Conservation (phyloP, 1,140 invertebrate species). For the Polypedilum pembai region DNA sequence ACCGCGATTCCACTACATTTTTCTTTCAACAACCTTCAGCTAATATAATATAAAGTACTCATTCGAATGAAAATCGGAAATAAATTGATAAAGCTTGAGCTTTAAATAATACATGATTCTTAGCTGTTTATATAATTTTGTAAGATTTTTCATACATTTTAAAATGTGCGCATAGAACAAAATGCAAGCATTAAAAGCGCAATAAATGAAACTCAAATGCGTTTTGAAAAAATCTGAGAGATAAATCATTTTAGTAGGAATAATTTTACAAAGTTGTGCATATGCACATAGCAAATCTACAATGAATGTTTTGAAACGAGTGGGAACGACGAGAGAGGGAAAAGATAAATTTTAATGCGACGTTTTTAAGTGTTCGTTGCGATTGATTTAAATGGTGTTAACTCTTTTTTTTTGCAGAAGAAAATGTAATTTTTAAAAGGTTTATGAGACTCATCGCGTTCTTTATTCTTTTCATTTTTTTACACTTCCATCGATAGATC, state of each 20-base stretch:
- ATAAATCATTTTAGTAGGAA: too few species aligned
- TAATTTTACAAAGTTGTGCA: too few species aligned
- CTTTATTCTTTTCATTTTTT: background rate
- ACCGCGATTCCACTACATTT: background rate
- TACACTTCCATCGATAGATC: background rate
- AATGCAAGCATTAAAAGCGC: too few species aligned
- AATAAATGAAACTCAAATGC: too few species aligned
- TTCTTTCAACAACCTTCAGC: constrained; percentile 8
- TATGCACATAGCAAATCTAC: too few species aligned
- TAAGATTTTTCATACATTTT: too few species aligned
- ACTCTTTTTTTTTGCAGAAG: background rate
- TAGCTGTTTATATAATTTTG: too few species aligned
- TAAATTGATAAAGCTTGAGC: too few species aligned
- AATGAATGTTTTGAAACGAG: background rate
- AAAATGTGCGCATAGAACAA: too few species aligned
- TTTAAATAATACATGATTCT: too few species aligned
- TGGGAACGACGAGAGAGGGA: background rate
- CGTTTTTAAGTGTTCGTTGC: constrained; percentile 19
- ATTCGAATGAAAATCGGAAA: constrained; percentile 13
- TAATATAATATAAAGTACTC: constrained; percentile 1
- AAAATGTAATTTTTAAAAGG: constrained; percentile 12
- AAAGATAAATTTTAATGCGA: constrained; percentile 23
- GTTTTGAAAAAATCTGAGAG: too few species aligned
- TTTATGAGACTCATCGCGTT: background rate
- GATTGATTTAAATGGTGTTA: constrained; percentile 28